Evolutionary conservation across 2,888 invertebrate species (phyloP).

Genomic region (Torymus tubicola): DNA sequence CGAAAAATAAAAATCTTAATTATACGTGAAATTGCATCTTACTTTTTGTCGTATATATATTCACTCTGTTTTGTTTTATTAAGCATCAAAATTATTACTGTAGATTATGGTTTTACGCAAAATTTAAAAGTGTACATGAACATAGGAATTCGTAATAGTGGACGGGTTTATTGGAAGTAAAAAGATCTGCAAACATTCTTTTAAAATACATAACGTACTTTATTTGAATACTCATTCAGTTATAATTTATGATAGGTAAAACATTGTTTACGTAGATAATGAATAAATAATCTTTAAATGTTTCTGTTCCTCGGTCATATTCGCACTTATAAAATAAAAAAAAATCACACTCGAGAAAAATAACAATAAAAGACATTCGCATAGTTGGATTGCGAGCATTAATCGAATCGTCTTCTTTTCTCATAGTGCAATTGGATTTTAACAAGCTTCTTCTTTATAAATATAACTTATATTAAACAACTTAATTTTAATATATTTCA

Average conservation of each 20-base stretch:
- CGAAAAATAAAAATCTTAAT: too few species aligned
- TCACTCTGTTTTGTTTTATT: too few species aligned
- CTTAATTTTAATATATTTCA: too few species aligned
- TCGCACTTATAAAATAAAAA: not conserved
- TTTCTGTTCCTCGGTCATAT: not conserved
- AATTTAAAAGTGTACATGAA: too few species aligned
- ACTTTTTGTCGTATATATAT: too few species aligned
- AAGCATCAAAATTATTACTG: too few species aligned
- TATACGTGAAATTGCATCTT: too few species aligned
- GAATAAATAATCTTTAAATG: slow-evolving; percentile 65
- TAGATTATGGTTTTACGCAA: too few species aligned
- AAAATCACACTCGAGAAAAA: not conserved
- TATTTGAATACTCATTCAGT: slow-evolving; percentile 64
- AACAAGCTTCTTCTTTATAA: not conserved
- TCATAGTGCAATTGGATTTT: not conserved
- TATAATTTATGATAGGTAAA: slow-evolving; percentile 67
- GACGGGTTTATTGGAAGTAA: too few species aligned
- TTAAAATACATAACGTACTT: slow-evolving; percentile 71
- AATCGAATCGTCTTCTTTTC: too few species aligned
- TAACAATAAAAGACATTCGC: not conserved
- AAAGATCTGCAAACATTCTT: not conserved
- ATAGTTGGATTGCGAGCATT: not conserved
- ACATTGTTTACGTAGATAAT: slow-evolving; percentile 68
- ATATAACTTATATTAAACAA: not conserved
- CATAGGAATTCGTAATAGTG: too few species aligned